These are phyloP conservation scores for Stenoptilia bipunctidactyla DNA, from an alignment of 2,888 invertebrate species.

Conservation along the genomic window DNA sequence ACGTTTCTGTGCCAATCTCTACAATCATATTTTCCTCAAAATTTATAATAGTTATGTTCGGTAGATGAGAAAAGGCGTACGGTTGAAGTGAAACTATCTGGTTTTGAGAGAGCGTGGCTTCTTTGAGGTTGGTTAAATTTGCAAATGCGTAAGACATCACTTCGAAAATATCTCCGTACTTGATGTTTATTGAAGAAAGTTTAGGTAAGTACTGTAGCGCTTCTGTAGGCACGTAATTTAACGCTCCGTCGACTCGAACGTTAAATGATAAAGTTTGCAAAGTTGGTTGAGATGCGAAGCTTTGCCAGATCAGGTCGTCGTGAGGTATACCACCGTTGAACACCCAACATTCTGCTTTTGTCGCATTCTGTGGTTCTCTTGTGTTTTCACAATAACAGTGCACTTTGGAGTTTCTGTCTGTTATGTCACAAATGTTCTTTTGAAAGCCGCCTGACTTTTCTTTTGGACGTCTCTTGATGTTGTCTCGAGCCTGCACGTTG, in stretches of 20 bases:
- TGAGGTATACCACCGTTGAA: conserved; percentile 76
- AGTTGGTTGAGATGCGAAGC: conserved; percentile 79
- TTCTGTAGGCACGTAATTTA: conserved; percentile 80
- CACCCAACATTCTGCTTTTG: conserved; percentile 83
- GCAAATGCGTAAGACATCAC: conserved; percentile 80
- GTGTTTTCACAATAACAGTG: conserved; percentile 78
- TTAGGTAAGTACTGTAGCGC: conserved; percentile 76
- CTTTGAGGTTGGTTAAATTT: conserved; percentile 77
- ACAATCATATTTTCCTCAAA: conserved; percentile 83
- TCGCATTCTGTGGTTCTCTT: conserved; percentile 67
- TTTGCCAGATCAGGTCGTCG: conserved; percentile 81
- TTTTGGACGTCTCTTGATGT: conserved; percentile 52
- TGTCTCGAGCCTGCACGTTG: conserved; percentile 56
- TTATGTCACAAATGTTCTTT: conserved; percentile 71
- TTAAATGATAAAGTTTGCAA: conserved; percentile 79
- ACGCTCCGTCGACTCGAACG: conserved; percentile 76
- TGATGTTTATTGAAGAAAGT: conserved; percentile 76
- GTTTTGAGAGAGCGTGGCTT: conserved; percentile 77
- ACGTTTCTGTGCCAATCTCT: conserved; percentile 80
- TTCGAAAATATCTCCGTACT: conserved; percentile 79
- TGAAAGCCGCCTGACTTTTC: conserved; percentile 60
- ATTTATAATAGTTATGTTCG: conserved; percentile 76
- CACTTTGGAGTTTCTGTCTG: conserved; percentile 67
- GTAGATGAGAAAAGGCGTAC: conserved; percentile 80
- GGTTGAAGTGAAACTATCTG: conserved; percentile 77